Evolutionary conservation across 2,797 vertebrate genomes (phyloP).

Genomic region (Spinus olivaceus): DNA sequence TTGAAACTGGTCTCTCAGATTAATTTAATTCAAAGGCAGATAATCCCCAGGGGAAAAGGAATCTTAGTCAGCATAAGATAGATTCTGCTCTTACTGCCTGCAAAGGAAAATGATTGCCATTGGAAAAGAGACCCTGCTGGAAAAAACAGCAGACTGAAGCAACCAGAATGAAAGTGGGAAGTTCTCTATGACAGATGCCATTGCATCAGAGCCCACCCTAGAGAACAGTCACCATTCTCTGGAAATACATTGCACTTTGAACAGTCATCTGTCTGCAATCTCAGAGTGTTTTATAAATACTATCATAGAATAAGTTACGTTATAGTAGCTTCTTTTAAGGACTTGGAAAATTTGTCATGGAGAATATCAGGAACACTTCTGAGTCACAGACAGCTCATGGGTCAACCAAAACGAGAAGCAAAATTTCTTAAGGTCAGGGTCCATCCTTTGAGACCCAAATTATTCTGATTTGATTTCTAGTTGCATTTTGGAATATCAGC

Average conservation of each 20-base stretch:
- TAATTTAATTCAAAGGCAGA: background rate
- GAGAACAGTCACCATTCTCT: background rate
- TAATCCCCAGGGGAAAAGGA: background rate
- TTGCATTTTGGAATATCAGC: background rate
- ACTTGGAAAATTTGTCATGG: background rate
- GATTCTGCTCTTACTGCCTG: background rate
- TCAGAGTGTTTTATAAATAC: constrained; percentile 1
- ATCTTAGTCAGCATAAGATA: background rate
- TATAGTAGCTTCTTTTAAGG: background rate
- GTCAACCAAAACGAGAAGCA: background rate
- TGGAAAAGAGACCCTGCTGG: background rate
- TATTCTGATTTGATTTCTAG: background rate
- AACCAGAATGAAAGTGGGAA: background rate
- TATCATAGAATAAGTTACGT: background rate
- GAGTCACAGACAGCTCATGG: background rate
- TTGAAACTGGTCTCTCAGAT: background rate
- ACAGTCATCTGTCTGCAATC: background rate
- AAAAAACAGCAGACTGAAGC: background rate
- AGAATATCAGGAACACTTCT: background rate
- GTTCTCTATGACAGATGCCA: background rate
- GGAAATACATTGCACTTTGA: background rate
- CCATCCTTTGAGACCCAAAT: background rate
- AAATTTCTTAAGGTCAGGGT: background rate
- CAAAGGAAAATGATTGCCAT: background rate
- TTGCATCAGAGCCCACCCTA: background rate